A percentile compares a stretch with the other conserved stretches of the same genome.
Conservation (phyloP, 1,140 invertebrate genomes). For the Maniola jurtina region DNA sequence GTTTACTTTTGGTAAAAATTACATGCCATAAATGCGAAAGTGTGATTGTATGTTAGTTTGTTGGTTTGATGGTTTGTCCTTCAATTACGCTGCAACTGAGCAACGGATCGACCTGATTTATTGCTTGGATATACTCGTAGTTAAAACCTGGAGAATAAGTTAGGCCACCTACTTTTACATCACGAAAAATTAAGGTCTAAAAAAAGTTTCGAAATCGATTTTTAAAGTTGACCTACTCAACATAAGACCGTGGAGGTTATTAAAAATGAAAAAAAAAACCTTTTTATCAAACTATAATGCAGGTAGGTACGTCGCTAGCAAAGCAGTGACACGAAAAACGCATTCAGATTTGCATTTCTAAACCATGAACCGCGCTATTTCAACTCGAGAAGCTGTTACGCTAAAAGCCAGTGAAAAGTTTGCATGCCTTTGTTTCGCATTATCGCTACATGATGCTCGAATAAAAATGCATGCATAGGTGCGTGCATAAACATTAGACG, state of each 20-base stretch:
- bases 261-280: background rate
- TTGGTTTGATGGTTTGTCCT: too few relatives aligned
- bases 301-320: background rate
- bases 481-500: background rate
- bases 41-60: too few relatives aligned
- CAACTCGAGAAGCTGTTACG: constrained; percentile 14
- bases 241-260: background rate
- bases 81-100: too few relatives aligned
- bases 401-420: constrained; percentile 6
- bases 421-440: background rate
- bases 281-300: background rate
- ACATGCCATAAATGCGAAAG: too few relatives aligned
- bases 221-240: too few relatives aligned
- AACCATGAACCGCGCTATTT: constrained; percentile 15
- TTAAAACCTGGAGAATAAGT: too few relatives aligned
- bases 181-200: too few relatives aligned
- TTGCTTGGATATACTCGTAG: too few relatives aligned
- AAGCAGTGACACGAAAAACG: constrained; percentile 17
- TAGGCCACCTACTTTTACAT: too few relatives aligned
- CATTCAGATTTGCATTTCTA: constrained; percentile 22
- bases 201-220: too few relatives aligned
- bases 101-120: too few relatives aligned
- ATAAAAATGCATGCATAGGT: background rate
- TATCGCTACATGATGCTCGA: background rate
- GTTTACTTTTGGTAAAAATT: too few relatives aligned